phyloP scores from a whole-genome alignment of 1,140 invertebrate species.

The Telenomus remus region DNA sequence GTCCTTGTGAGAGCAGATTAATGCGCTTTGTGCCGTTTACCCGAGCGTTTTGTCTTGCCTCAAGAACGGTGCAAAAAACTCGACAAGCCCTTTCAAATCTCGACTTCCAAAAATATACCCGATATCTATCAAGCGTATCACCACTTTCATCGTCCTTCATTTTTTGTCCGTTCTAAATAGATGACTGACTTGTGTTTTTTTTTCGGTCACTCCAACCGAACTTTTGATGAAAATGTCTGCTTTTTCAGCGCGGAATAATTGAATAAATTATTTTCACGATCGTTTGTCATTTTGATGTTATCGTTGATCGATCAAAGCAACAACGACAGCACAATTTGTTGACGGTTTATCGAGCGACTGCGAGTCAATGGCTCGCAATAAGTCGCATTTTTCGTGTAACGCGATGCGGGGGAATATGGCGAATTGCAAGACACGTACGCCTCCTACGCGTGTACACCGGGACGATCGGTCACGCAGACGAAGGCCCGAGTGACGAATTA shows the following conservation, averaged over 20 bases:
- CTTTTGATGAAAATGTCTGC: too few species aligned
- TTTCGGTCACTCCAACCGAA: neutral
- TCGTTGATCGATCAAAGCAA: neutral
- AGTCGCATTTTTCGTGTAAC: conserved; percentile 20
- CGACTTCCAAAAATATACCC: conserved; percentile 5
- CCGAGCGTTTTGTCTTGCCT: conserved; percentile 16
- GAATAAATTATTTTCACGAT: neutral
- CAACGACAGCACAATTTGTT: conserved; percentile 15
- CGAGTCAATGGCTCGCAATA: conserved; percentile 14
- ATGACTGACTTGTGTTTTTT: conserved; percentile 14
- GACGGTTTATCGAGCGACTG: conserved; percentile 18
- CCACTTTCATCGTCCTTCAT: neutral
- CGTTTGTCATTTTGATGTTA: neutral
- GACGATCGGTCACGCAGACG: conserved; percentile 34
- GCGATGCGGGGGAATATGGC: conserved; percentile 21
- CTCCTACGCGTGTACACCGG: conserved; percentile 33
- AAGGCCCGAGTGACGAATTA: conserved; percentile 30
- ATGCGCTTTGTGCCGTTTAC: conserved; percentile 39
- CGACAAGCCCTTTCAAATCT: conserved; percentile 1
- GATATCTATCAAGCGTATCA: conserved; percentile 6
- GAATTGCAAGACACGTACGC: conserved; percentile 21
- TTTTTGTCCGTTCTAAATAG: conserved; percentile 8
- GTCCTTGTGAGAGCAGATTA: conserved; percentile 38
- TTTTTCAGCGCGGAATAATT: too few species aligned
- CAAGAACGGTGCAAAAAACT: conserved; percentile 1